Percentiles rank a stretch among this genome's conserved stretches.
Evolutionary conservation across 2,888 invertebrate genomes (phyloP).

Genomic region (Epistrophe eligans): DNA sequence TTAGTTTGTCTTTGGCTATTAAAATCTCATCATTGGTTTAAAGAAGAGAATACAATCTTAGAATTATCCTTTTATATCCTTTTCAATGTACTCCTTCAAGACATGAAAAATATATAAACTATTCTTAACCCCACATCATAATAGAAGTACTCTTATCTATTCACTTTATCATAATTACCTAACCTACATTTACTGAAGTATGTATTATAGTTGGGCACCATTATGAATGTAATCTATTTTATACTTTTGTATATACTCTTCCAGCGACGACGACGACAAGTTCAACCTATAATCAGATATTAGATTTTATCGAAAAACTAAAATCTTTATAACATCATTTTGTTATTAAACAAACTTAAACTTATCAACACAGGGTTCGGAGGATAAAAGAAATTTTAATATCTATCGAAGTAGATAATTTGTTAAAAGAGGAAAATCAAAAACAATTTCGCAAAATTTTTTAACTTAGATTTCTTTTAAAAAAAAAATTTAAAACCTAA

Average conservation of each 20-base stretch:
- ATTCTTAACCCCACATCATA: constrained; percentile 3
- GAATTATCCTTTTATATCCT: neutral
- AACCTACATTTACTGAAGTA: neutral
- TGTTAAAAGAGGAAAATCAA: no score
- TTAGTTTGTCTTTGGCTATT: neutral
- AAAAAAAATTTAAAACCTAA: no score
- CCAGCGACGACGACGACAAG: neutral
- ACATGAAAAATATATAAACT: constrained; percentile 20
- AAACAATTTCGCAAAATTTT: no score
- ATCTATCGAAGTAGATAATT: no score
- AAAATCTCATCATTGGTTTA: neutral
- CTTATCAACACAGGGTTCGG: constrained; percentile 9
- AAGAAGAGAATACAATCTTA: neutral
- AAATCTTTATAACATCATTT: constrained; percentile 40
- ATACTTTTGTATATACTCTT: neutral
- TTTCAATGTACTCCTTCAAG: neutral
- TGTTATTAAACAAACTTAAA: neutral
- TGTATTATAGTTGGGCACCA: neutral
- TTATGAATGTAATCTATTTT: constrained; percentile 14
- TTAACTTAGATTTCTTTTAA: no score
- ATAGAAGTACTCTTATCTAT: constrained; percentile 53
- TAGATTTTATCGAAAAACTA: constrained; percentile 53
- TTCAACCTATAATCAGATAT: constrained; percentile 18
- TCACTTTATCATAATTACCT: constrained; percentile 55
- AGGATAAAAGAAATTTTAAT: neutral